A percentile compares a stretch with the other conserved stretches of the same genome.
Evolutionary conservation across 2,113 vertebrate genomes (phyloP).

Genomic region (Regulus satrapa): DNA sequence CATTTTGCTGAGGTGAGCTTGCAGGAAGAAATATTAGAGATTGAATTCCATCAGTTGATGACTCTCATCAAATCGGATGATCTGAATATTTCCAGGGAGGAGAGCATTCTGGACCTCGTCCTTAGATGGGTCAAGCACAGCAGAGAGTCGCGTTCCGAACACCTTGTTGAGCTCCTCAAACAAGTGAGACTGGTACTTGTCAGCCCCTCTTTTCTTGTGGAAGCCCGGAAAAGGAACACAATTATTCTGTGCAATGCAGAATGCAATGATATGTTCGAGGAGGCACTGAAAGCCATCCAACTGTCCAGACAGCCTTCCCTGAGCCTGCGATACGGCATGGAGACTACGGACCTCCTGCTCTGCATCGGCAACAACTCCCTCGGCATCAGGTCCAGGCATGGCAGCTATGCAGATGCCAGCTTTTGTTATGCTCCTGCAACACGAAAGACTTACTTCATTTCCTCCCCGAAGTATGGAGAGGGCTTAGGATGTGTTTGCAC

Average conservation of each 20-base stretch:
- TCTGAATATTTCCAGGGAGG: conserved; percentile 89
- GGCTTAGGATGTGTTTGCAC: conserved; percentile 85
- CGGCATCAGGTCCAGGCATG: conserved; percentile 87
- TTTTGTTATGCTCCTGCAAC: conserved; percentile 88
- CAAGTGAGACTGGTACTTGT: conserved; percentile 87
- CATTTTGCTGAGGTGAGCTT: conserved; percentile 91
- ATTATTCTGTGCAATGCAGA: conserved; percentile 80
- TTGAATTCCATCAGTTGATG: conserved; percentile 85
- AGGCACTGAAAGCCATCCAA: conserved; percentile 70
- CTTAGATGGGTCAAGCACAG: conserved; percentile 86
- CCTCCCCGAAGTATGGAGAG: conserved; percentile 89
- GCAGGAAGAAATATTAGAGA: conserved; percentile 89
- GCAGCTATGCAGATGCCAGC: conserved; percentile 86
- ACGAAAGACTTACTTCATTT: conserved; percentile 86
- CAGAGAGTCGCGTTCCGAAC: conserved; percentile 61
- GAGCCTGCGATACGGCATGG: conserved; percentile 93
- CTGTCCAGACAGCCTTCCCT: conserved; percentile 71
- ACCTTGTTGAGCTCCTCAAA: conserved; percentile 85
- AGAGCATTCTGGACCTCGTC: conserved; percentile 90
- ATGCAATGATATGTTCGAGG: conserved; percentile 77
- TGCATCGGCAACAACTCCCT: conserved; percentile 87
- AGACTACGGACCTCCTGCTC: conserved; percentile 89
- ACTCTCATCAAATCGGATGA: conserved; percentile 88
- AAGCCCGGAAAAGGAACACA: conserved; percentile 83
- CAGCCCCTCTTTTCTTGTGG: conserved; percentile 80